These are phyloP conservation scores for Sarcophaga subvicina DNA, from an alignment of 2,888 invertebrate species.

Conservation along the genomic window DNA sequence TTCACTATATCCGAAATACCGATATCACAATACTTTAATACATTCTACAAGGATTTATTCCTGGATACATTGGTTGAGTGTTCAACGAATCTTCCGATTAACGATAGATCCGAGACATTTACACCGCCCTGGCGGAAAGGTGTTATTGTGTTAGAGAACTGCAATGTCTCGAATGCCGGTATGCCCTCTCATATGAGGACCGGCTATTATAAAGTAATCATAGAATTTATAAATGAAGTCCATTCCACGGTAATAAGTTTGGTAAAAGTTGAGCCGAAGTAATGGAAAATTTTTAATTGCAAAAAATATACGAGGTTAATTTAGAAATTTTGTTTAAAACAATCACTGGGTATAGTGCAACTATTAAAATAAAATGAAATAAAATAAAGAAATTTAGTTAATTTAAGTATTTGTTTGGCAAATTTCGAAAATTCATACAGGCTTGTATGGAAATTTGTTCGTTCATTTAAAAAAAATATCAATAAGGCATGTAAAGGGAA, in stretches of 20 bases:
- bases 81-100: not conserved
- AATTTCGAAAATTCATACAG: too few relatives aligned
- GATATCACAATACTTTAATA: not conserved
- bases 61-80: not conserved
- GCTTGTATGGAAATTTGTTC: too few relatives aligned
- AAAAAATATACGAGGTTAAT: too few relatives aligned
- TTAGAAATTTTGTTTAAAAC: too few relatives aligned
- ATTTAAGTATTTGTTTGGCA: too few relatives aligned
- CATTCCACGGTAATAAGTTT: not conserved
- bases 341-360: too few relatives aligned
- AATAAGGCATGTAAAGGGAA: too few relatives aligned
- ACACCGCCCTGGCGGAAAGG: conserved; percentile 1
- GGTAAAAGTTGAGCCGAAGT: too few relatives aligned
- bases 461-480: too few relatives aligned
- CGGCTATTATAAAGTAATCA: not conserved
- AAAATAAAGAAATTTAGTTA: too few relatives aligned
- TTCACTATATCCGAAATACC: not conserved
- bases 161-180: not conserved
- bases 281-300: too few relatives aligned
- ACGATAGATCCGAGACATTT: not conserved
- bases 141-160: not conserved
- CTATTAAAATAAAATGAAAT: too few relatives aligned
- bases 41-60: not conserved
- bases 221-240: not conserved
- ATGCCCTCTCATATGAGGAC: not conserved